phyloP scores from a whole-genome alignment of 37 sponge, comb jelly and placozoan genomes.

The Chondrosia reniformis region DNA sequence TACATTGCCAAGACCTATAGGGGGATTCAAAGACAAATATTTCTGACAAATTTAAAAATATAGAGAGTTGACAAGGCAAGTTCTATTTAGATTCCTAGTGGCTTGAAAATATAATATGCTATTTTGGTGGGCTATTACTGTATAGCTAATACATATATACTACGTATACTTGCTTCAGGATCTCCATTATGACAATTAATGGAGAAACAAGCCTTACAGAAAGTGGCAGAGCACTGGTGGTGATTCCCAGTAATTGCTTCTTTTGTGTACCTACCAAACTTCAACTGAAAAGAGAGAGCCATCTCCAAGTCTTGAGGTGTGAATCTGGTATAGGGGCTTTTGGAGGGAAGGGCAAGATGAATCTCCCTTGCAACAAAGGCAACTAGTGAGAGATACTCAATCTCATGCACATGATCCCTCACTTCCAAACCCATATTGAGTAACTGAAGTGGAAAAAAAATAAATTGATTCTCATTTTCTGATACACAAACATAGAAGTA shows the following conservation, averaged over 20 bases:
- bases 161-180: too few relatives aligned
- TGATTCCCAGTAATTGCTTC: neutral
- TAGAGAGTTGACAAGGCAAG: too few relatives aligned
- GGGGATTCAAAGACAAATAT: too few relatives aligned
- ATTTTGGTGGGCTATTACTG: too few relatives aligned
- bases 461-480: neutral
- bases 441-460: slow-evolving; percentile 33
- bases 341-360: neutral
- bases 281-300: slow-evolving; percentile 52
- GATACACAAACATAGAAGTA: neutral
- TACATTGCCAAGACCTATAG: slow-evolving; percentile 1
- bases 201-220: too few relatives aligned
- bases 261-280: slow-evolving; percentile 12
- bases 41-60: too few relatives aligned
- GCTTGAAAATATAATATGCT: too few relatives aligned
- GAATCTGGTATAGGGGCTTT: slow-evolving; percentile 25
- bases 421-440: slow-evolving; percentile 53
- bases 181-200: too few relatives aligned
- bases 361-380: slow-evolving; percentile 70
- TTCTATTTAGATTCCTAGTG: too few relatives aligned
- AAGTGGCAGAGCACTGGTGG: too few relatives aligned
- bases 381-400: slow-evolving; percentile 65
- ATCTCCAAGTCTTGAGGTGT: slow-evolving; percentile 54
- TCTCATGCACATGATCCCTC: slow-evolving; percentile 66
- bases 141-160: too few relatives aligned